phyloP scores from a whole-genome alignment of 1,140 invertebrate genomes.

The Megalonaias nervosa region DNA sequence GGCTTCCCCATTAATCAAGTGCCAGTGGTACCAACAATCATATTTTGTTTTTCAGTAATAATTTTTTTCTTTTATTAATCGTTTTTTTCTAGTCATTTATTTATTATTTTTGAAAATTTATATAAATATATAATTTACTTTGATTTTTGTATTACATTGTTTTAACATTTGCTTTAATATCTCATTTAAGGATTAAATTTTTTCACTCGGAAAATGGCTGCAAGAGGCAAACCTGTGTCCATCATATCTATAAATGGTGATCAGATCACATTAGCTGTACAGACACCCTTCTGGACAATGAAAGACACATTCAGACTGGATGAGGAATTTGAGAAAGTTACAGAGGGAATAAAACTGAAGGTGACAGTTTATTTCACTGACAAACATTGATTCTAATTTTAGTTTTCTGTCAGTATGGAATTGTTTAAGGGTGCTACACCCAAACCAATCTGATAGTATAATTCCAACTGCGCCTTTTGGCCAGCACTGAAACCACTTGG shows the following conservation, averaged over 20 bases:
- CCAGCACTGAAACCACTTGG: too few relatives aligned
- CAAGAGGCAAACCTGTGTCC: conserved; percentile 26
- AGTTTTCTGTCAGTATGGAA: background rate
- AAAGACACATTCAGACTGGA: conserved; percentile 25
- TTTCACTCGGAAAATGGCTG: conserved; percentile 34
- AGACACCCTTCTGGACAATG: conserved; percentile 32
- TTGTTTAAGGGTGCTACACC: too few relatives aligned
- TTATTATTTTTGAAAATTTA: too few relatives aligned
- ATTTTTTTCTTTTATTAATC: too few relatives aligned
- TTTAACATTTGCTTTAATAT: background rate
- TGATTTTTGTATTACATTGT: background rate
- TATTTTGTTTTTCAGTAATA: too few relatives aligned
- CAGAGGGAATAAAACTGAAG: conserved; percentile 28
- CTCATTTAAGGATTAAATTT: conserved; percentile 39
- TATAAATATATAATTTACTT: too few relatives aligned
- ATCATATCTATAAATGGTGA: conserved; percentile 26
- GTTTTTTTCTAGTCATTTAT: too few relatives aligned
- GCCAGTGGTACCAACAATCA: too few relatives aligned
- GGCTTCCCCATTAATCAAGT: too few relatives aligned
- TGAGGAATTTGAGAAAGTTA: conserved; percentile 36
- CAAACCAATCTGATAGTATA: too few relatives aligned
- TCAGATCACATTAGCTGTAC: conserved; percentile 33
- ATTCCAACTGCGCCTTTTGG: too few relatives aligned
- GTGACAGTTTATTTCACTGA: conserved; percentile 5
- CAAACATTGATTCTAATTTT: background rate